Base-by-base conservation (phyloP, 2,797 vertebrate genomes). In the Trachops cirrhosus region DNA sequence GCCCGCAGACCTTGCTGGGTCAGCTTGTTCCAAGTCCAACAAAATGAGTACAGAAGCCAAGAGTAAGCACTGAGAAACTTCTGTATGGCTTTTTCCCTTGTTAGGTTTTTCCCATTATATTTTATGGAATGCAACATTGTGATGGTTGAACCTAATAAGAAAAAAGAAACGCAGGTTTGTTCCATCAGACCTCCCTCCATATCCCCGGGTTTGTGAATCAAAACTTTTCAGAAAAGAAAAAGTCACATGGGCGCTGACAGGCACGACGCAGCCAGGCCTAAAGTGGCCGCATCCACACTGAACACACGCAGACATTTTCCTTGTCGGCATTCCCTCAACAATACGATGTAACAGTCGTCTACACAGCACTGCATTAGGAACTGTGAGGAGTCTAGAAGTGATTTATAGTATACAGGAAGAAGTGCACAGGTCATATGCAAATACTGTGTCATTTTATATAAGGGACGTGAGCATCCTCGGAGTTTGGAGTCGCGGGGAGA, bases 231-330 rank as follows among this genome's bases (percentile, higher is more conserved):
- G 78, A 62, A 14, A 52, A 41, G 26, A 59, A 22, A 15, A 41
- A 2, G 37, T 44, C 32, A 21, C 9, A 0, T 41, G 18, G 54
- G 5, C 44, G 54, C 78, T 7, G 54, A 18, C 9, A 2, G 4
- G 26, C 37, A 32, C 54, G 16, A 3, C 0, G 37, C 5, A 4
- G 16, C 44, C 1, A 14, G 54, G 48, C 54, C 39, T 0, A 1
- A 6, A 12, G 21, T 1, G 26, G 52, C 8, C 11, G 16, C 0
- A 1, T n/a, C 78, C 12, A 26, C 12, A 21, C 54, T 1, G 26
- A 44, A 21, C 54, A 44, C 16, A 6, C 4, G 4, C 39, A 80
- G 78, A 41, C 37, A 15, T 4, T 82, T 8, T n/a, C 18, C 78
- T 44, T 82, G 37, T 82, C 26, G 0, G 39, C 39, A 21, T n/a